phyloP scores from a whole-genome alignment of 2,113 vertebrate genomes.

The Rissa tridactyla region DNA sequence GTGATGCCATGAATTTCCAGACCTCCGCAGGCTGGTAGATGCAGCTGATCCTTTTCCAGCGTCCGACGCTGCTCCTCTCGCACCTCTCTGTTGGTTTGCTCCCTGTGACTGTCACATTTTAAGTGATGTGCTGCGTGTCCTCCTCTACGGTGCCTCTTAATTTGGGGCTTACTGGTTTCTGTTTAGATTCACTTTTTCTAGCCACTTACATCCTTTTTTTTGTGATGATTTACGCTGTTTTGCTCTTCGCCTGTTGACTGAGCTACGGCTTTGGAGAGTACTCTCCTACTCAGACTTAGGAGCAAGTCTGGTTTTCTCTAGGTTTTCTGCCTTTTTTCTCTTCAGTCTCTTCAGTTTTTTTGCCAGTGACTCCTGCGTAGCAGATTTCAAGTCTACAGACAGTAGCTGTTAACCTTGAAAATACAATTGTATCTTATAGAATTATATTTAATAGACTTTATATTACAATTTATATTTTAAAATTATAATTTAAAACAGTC shows the following conservation, averaged over 20 bases:
- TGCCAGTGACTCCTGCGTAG: not conserved
- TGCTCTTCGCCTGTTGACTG: not conserved
- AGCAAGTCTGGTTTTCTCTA: not conserved
- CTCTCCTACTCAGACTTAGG: not conserved
- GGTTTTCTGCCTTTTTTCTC: not conserved
- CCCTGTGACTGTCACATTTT: accelerated
- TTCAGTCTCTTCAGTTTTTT: not conserved
- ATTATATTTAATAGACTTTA: no score
- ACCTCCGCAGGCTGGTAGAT: not conserved
- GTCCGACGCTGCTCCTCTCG: accelerated
- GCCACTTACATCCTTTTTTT: not conserved
- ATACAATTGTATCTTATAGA: no score
- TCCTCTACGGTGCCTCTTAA: not conserved
- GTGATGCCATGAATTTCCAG: not conserved
- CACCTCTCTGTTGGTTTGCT: not conserved
- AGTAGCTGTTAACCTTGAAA: not conserved
- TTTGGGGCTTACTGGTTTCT: not conserved
- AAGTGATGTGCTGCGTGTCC: not conserved
- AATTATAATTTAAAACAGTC: not conserved
- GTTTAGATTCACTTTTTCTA: not conserved
- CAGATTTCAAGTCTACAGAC: not conserved
- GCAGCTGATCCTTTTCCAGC: not conserved
- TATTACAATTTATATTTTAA: not conserved
- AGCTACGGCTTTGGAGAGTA: not conserved
- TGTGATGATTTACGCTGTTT: accelerated